These are phyloP conservation scores for Hemichromis elongatus DNA, from an alignment of 2,113 vertebrate species.

Conservation along the genomic window DNA sequence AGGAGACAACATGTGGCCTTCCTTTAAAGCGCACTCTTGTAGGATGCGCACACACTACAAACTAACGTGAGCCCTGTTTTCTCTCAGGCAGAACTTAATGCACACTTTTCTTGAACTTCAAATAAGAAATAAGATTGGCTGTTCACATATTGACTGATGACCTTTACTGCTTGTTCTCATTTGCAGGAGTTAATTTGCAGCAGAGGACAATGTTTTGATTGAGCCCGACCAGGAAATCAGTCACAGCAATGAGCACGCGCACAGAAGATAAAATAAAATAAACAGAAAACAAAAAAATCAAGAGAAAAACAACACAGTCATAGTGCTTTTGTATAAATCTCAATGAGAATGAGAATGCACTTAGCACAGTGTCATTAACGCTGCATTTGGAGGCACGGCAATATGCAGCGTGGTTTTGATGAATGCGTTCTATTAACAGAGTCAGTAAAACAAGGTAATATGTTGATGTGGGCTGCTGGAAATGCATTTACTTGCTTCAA, in stretches of 20 bases:
- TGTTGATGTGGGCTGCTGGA: conserved; percentile 35
- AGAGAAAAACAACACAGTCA: not conserved
- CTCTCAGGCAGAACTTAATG: not conserved
- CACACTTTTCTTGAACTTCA: not conserved
- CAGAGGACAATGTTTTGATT: not conserved
- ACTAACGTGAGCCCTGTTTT: not conserved
- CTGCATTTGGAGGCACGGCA: conserved; percentile 2
- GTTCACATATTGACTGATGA: not conserved
- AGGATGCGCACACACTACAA: conserved; percentile 8
- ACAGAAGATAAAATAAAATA: no score
- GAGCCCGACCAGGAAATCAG: not conserved
- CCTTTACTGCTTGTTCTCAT: not conserved
- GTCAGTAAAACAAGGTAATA: conserved; percentile 39
- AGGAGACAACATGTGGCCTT: conserved; percentile 31
- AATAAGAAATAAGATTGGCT: not conserved
- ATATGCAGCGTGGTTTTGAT: conserved; percentile 50
- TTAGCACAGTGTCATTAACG: conserved; percentile 9
- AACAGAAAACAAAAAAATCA: not conserved
- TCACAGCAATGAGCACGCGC: not conserved
- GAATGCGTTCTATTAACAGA: conserved; percentile 46
- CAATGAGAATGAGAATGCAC: conserved; percentile 1
- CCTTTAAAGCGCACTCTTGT: conserved; percentile 26
- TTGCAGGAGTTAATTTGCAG: not conserved
- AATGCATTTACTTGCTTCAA: conserved; percentile 31
- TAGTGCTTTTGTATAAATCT: conserved; percentile 22